Evolutionary conservation across 1,140 invertebrate genomes (phyloP), one percentile per base, ranked within the genome.

Genomic region (Drosophila tsacasi): DNA sequence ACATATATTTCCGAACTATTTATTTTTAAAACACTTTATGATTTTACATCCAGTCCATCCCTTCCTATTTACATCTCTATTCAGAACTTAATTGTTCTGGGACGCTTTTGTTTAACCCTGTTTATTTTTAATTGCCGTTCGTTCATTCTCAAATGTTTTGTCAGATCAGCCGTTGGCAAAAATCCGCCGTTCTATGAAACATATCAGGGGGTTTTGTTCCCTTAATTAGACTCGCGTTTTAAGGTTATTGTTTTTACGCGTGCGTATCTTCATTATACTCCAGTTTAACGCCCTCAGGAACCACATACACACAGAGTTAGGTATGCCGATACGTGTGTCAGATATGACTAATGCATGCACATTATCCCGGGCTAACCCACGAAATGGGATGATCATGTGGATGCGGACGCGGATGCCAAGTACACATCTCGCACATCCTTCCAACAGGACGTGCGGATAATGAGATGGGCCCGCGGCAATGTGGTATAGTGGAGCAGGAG

Each of bases 321-420:
- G 35, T 17, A 39, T 5, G 15, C 25, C 23, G 39, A 54, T 40
- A 77, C 73, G 39, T 68, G 61, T 62, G 68, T 50, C 71, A 67
- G 83, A 86, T 86, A 87, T 86, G 84, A 86, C 79, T 86, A 87
- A 86, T 86, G 80, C 81, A 83, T 80, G 80, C 72, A 76, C 83
- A 86, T 83, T 83, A 79, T 68, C 21, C 63, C 52, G 32, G 58
- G 54, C 52, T 42, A 67, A 73, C 49, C 73, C 44, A 42, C 27
- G 21, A 40, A 17, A 46, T 44, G 10, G 12, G 15, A 39, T 39
- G 52, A 32, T 23, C 13, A 50, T 35, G 30, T 21, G 52, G 50
- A 13, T 32, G 27, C 10, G n/a, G 30, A 35, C 13, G 27, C 50
- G 30, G 52, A 55, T 55, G 52, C 32, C 52, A 55, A 44, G 40